phyloP scores from a whole-genome alignment of 2,888 invertebrate genomes.

The Arctia plantaginis region DNA sequence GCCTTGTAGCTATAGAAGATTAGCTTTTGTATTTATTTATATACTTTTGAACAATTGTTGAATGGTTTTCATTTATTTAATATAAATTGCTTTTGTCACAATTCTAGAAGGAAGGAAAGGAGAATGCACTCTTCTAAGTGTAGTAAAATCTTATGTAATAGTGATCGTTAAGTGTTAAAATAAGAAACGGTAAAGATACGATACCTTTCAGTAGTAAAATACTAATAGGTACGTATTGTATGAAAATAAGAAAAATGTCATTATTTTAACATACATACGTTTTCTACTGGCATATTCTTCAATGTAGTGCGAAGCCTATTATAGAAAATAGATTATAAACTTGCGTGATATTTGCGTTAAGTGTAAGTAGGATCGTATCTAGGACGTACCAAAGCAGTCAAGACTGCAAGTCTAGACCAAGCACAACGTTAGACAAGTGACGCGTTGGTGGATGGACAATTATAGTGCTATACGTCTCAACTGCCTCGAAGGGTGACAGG shows the following conservation, averaged over 20 bases:
- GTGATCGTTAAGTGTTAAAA: no score
- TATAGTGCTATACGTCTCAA: not conserved
- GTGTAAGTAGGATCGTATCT: not conserved
- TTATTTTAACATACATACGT: no score
- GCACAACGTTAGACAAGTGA: not conserved
- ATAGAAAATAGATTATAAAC: not conserved
- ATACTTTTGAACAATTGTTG: not conserved
- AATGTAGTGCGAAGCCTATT: not conserved
- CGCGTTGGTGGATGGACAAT: no score
- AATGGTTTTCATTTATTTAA: not conserved
- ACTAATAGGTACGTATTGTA: no score
- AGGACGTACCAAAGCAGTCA: not conserved
- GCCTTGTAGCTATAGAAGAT: conserved; percentile 20
- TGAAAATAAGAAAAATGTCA: no score
- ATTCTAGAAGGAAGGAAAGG: not conserved
- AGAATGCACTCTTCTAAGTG: not conserved
- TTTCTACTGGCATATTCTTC: not conserved
- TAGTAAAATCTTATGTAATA: no score
- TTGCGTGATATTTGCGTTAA: not conserved
- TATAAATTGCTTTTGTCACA: not conserved
- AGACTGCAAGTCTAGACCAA: not conserved
- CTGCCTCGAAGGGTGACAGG: not conserved
- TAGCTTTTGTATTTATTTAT: conserved; percentile 27
- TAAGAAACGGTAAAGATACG: no score
- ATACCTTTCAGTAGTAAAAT: no score